Evolutionary conservation across 2,888 invertebrate species (phyloP).

Genomic region (Pachymerium ferrugineum): DNA sequence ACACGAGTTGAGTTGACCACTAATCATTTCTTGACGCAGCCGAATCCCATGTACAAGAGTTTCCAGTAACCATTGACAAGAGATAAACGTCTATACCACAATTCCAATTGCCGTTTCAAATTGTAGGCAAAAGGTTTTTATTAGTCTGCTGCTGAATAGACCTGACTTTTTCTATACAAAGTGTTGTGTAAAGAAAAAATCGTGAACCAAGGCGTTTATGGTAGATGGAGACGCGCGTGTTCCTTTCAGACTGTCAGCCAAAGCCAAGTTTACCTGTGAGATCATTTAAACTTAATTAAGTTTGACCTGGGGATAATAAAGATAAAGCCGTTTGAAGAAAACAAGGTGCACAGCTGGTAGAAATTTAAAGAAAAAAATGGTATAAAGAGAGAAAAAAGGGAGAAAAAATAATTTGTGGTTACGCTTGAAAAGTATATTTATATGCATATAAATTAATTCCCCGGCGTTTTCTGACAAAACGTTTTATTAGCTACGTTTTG

Average conservation of each 20-base stretch:
- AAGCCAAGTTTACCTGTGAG: conserved; percentile 14
- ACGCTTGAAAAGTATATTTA: too few species aligned
- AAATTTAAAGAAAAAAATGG: neutral
- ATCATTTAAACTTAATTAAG: conserved; percentile 7
- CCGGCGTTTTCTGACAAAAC: neutral
- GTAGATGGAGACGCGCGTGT: neutral
- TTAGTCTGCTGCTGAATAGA: neutral
- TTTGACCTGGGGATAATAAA: conserved; percentile 6
- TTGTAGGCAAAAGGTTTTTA: neutral
- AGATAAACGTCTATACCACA: conserved; percentile 1
- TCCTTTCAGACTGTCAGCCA: conserved; percentile 1
- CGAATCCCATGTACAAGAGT: too few species aligned
- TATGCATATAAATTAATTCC: neutral
- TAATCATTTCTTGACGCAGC: too few species aligned
- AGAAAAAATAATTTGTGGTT: too few species aligned
- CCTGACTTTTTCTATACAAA: neutral
- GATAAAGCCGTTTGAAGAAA: neutral
- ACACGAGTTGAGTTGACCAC: conserved; percentile 9
- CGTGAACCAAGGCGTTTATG: neutral
- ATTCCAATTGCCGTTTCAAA: neutral
- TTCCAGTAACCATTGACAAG: too few species aligned
- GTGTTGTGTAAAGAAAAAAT: neutral
- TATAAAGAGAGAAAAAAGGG: too few species aligned
- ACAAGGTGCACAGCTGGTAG: neutral
- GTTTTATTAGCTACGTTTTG: neutral